Percentiles rank a stretch among this genome's conserved stretches.
These are phyloP conservation scores for Ceratotherium simum DNA, from an alignment of 2,113 vertebrate genomes.

Conservation along the genomic window DNA sequence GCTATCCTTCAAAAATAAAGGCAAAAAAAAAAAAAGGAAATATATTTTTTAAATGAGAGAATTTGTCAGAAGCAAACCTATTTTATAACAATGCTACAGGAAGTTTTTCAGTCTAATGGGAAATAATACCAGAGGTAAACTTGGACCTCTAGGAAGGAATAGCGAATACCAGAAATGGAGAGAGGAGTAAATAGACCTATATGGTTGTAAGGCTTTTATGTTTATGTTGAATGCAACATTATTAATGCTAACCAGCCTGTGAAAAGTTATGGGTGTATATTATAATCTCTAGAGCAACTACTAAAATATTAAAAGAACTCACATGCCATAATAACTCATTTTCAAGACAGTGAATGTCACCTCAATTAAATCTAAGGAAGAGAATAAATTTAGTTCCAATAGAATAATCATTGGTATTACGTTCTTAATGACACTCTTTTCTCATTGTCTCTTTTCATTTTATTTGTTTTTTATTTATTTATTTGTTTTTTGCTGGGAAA, in stretches of 20 bases:
- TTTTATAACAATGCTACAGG: neutral
- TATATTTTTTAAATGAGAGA: neutral
- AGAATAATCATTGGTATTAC: neutral
- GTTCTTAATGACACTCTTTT: neutral
- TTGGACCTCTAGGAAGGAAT: neutral
- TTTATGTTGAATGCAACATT: neutral
- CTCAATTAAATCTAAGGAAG: neutral
- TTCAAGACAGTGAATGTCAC: neutral
- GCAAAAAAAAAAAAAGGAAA: neutral
- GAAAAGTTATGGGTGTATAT: neutral
- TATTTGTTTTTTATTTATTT: too few relatives aligned
- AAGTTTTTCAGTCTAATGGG: neutral
- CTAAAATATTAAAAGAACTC: neutral
- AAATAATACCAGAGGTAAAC: neutral
- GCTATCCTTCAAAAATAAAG: neutral
- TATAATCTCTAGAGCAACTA: neutral
- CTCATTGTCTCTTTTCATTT: neutral
- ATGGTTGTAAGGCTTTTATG: neutral
- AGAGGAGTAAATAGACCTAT: neutral
- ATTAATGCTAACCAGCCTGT: neutral
- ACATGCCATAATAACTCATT: neutral
- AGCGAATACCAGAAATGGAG: neutral
- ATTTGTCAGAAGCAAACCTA: neutral
- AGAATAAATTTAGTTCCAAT: neutral
- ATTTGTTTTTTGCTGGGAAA: too few relatives aligned